Conservation (phyloP, 2,888 invertebrate genomes). For the Leistus spinibarbis region DNA sequence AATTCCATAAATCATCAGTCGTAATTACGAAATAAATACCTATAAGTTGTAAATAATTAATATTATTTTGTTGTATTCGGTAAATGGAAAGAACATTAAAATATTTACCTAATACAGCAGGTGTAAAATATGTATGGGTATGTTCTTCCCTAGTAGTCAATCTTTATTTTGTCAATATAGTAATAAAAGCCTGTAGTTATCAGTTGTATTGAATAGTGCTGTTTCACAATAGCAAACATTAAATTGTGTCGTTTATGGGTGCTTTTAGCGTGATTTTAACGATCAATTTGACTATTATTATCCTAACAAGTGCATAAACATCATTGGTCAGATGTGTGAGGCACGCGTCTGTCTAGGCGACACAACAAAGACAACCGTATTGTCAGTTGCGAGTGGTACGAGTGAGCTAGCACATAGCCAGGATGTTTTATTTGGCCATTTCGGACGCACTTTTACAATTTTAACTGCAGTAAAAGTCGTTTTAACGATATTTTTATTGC, state of each 20-base stretch:
- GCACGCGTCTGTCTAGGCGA: constrained; percentile 28
- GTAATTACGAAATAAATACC: too few species aligned
- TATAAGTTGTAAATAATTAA: too few species aligned
- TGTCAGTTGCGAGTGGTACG: neutral
- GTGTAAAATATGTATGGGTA: too few species aligned
- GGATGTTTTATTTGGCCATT: constrained; percentile 44
- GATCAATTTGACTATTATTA: constrained; percentile 50
- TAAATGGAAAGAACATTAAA: too few species aligned
- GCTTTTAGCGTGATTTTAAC: constrained; percentile 56
- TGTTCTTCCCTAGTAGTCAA: neutral
- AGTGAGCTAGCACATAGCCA: neutral
- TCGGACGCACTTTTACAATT: constrained; percentile 60
- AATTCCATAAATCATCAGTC: too few species aligned
- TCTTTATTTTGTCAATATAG: neutral
- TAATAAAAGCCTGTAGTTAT: neutral
- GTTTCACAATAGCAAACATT: constrained; percentile 19
- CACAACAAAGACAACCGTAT: constrained; percentile 34
- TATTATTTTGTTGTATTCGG: too few species aligned
- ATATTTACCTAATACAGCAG: too few species aligned
- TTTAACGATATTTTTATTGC: constrained; percentile 59
- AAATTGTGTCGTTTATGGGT: constrained; percentile 54
- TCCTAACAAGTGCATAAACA: constrained; percentile 39
- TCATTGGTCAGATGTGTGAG: constrained; percentile 26
- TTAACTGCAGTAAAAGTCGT: constrained; percentile 58
- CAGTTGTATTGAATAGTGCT: neutral